A percentile compares a stretch with the other conserved stretches of the same genome.
phyloP scores from a whole-genome alignment of 2,113 vertebrate genomes.

The Poicephalus meyeri region DNA sequence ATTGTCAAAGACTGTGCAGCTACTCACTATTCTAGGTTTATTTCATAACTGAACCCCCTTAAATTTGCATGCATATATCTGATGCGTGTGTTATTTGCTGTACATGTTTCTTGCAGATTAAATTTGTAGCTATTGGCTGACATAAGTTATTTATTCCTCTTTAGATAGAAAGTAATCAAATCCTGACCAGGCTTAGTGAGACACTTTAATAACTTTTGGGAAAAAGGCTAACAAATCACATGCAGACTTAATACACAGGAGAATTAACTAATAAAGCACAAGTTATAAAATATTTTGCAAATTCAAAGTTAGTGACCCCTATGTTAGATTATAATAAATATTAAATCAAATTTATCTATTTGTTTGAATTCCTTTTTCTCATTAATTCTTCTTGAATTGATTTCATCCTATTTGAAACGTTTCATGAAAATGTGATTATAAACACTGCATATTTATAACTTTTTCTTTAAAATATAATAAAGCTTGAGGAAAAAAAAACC shows the following conservation, averaged over 20 bases:
- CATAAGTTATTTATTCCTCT: not conserved
- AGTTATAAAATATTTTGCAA: not conserved
- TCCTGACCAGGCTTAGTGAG: not conserved
- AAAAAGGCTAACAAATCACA: not conserved
- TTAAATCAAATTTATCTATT: not conserved
- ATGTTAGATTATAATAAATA: not conserved
- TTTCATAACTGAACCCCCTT: not conserved
- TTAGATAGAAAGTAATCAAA: not conserved
- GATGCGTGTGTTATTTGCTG: not conserved
- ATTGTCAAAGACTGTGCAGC: not conserved
- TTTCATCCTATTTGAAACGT: not conserved
- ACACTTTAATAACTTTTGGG: not conserved
- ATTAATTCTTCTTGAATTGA: not conserved
- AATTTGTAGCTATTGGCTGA: not conserved
- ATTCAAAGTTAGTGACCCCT: not conserved
- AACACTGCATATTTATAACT: not conserved
- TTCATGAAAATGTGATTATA: not conserved
- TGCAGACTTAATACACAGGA: not conserved
- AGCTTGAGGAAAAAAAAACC: not conserved
- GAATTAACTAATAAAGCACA: not conserved
- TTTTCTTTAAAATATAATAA: not conserved
- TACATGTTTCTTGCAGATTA: not conserved
- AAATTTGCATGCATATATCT: not conserved
- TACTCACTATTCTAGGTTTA: not conserved
- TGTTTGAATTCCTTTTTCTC: not conserved